Conservation (phyloP, 2,113 vertebrate genomes). For the Siniperca knerii region DNA sequence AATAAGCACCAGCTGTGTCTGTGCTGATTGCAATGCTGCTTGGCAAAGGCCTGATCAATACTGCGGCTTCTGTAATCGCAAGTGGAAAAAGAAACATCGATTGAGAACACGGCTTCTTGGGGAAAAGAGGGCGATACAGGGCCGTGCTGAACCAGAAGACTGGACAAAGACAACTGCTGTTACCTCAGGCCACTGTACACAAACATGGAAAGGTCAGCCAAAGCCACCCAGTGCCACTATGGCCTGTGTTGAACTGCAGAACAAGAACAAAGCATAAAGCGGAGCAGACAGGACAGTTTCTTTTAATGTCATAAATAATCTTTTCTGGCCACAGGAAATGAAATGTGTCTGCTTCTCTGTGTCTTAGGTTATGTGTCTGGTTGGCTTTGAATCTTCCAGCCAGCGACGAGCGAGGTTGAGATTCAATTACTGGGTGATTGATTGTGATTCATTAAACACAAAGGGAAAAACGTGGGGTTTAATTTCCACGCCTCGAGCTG, state of each 20-base stretch:
- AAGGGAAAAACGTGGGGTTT: slow-evolving; percentile 44
- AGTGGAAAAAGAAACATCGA: slow-evolving; percentile 44
- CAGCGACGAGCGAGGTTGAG: slow-evolving; percentile 7
- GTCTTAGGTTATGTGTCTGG: slow-evolving; percentile 9
- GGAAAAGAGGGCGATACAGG: slow-evolving; percentile 5
- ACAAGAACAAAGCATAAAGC: slow-evolving; percentile 32
- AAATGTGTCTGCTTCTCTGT: slow-evolving; percentile 30
- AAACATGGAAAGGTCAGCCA: slow-evolving; percentile 53
- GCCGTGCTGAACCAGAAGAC: not conserved
- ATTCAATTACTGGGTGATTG: slow-evolving; percentile 64
- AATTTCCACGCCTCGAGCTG: slow-evolving; percentile 60
- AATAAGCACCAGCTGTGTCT: not conserved
- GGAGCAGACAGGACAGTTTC: slow-evolving; percentile 8
- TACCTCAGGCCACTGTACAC: slow-evolving; percentile 22
- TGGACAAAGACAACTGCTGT: slow-evolving; percentile 13
- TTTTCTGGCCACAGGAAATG: slow-evolving; percentile 41
- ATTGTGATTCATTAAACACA: slow-evolving; percentile 70
- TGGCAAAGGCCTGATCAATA: slow-evolving; percentile 48
- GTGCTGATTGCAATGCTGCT: not conserved
- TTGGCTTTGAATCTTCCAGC: slow-evolving; percentile 13
- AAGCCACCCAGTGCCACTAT: not conserved
- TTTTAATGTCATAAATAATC: slow-evolving; percentile 41
- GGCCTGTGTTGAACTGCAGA: slow-evolving; percentile 23
- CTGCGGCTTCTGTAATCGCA: slow-evolving; percentile 34
- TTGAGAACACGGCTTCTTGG: slow-evolving; percentile 9